Percentiles rank a stretch among this genome's conserved stretches.
These are phyloP conservation scores for Mionectes olivaceus DNA, from an alignment of 2,797 vertebrate species.

Conservation along the genomic window DNA sequence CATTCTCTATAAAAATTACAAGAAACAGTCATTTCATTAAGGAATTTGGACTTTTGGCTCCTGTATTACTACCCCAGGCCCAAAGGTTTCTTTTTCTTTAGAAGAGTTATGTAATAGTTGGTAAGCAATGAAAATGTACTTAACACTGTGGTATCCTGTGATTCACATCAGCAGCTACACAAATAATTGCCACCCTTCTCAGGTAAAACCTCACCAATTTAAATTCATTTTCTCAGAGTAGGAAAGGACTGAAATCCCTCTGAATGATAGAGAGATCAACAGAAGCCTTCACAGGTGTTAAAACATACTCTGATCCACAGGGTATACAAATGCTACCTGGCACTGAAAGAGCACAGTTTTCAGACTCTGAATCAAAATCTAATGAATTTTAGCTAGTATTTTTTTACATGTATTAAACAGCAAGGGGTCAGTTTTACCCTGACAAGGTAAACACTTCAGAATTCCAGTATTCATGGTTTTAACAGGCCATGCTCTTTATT, in stretches of 20 bases:
- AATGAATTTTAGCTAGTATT: neutral
- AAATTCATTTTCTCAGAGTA: neutral
- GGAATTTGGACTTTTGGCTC: neutral
- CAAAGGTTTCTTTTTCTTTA: neutral
- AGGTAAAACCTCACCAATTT: neutral
- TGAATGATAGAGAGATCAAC: neutral
- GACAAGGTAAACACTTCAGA: neutral
- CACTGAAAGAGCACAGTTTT: neutral
- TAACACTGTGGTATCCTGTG: neutral
- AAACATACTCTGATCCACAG: neutral
- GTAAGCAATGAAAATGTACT: neutral
- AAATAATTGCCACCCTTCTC: constrained; percentile 15
- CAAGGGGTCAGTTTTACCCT: neutral
- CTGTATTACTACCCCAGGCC: neutral
- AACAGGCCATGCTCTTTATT: neutral
- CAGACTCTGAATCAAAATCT: neutral
- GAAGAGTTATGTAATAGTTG: neutral
- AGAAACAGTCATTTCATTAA: neutral
- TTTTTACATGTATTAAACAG: neutral
- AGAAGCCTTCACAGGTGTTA: neutral
- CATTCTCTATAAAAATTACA: neutral
- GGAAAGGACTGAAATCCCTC: neutral
- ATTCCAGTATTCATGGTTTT: neutral
- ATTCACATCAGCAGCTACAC: neutral
- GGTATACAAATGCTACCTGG: neutral